Evolutionary conservation across 2,888 invertebrate genomes (phyloP), one percentile per base, ranked within the genome.

Genomic region (Latrodectus hesperus): DNA sequence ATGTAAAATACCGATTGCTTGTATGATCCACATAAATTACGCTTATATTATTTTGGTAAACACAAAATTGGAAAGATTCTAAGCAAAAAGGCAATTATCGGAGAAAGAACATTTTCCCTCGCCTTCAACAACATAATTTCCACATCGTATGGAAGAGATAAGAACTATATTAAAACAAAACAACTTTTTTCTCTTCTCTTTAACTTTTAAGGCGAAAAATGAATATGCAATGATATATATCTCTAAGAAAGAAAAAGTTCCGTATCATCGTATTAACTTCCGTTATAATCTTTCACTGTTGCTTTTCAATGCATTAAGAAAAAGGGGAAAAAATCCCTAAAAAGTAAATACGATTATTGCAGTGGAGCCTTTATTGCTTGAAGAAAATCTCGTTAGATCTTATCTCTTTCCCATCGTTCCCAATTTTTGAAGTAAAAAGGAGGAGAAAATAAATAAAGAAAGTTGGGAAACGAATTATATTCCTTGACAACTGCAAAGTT

Each of bases 381-480:
- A 12, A 60, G 14, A n/a, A 38, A 60, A 60, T 60, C 60, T 60
- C 60, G 60, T 60, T 60, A 60, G 60, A n/a, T n/a, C 60, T 60
- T 60, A 60, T 60, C 60, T 60, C 38, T 38, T 38, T 38, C 38
- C 38, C 38, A 38, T 60, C 60, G 60, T 60, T 60, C 60, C 12
- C 60, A 60, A 60, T 60, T 60, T 60, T 60, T 60, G 60, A 11
- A 60, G n/a, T 60, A 60, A 10, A 60, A 60, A 60, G 60, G n/a
- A 60, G 14, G n/a, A 60, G n/a, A 60, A 11, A 60, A 60, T 60
- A 60, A 60, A 60, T 60, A 60, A 60, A 60, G 12, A 60, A 12
- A 60, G n/a, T n/a, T 60, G n/a, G 60, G n/a, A 60, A 60, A 60
- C 60, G 60, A 60, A 60, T 60, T 60, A 60, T 60, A 60, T n/a